These are phyloP conservation scores for Calliphora vicina DNA, from an alignment of 1,140 invertebrate species.

Conservation along the genomic window DNA sequence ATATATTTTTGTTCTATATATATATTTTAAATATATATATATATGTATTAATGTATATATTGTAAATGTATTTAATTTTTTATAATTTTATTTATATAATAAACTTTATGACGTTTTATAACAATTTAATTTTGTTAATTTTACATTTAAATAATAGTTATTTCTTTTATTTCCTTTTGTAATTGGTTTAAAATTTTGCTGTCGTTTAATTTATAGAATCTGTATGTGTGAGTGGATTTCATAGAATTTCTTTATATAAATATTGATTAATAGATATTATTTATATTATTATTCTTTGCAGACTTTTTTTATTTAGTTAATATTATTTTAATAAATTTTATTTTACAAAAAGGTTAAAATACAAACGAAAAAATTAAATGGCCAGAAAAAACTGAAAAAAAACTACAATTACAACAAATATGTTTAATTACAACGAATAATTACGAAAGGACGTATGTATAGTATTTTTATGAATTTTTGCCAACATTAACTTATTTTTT, in stretches of 20 bases:
- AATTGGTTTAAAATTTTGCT: not conserved
- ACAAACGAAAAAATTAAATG: not conserved
- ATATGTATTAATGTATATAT: too few relatives aligned
- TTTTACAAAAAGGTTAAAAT: not conserved
- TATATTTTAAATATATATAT: not conserved
- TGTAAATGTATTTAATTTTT: not conserved
- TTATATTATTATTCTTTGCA: not conserved
- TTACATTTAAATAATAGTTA: slow-evolving; percentile 1
- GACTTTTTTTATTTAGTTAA: not conserved
- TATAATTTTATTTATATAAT: not conserved
- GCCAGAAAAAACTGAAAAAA: not conserved
- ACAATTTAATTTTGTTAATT: slow-evolving; percentile 26
- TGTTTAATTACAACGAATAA: too few relatives aligned
- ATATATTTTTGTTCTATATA: slow-evolving; percentile 3
- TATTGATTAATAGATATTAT: not conserved
- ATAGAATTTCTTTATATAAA: not conserved
- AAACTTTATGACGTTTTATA: slow-evolving; percentile 25
- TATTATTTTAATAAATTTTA: not conserved
- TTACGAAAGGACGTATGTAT: too few relatives aligned
- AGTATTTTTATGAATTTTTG: too few relatives aligned
- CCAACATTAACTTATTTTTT: too few relatives aligned
- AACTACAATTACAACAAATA: not conserved
- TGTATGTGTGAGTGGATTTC: not conserved
- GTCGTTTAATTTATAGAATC: not conserved
- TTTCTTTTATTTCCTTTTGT: not conserved